Conservation (phyloP, 2,113 vertebrate species). For the Mus musculus region DNA sequence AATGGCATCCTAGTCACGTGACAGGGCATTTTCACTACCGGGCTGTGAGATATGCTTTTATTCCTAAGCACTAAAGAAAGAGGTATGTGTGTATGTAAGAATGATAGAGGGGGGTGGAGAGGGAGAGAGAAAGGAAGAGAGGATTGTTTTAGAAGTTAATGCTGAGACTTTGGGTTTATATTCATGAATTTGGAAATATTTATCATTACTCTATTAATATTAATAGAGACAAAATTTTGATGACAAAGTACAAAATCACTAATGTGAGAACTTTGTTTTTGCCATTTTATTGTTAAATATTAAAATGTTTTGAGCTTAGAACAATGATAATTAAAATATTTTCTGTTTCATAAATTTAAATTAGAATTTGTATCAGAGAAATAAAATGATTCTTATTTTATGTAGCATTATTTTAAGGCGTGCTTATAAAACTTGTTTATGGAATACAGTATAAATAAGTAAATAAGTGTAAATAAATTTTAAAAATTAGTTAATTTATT, state of each 20-base stretch:
- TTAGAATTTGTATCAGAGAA: neutral
- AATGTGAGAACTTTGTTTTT: slow-evolving; percentile 31
- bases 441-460: neutral
- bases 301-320: slow-evolving; percentile 27
- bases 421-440: neutral
- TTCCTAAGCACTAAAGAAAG: slow-evolving; percentile 73
- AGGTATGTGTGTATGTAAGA: neutral
- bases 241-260: neutral
- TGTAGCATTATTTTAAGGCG: slow-evolving; percentile 29
- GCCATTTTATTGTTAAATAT: neutral
- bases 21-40: slow-evolving; percentile 71
- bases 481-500: no score
- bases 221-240: slow-evolving; percentile 42
- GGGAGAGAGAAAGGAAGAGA: neutral
- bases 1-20: slow-evolving; percentile 61
- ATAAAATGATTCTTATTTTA: neutral
- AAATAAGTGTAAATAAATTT: neutral
- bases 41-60: slow-evolving; percentile 48
- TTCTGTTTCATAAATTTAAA: slow-evolving; percentile 47
- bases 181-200: slow-evolving; percentile 12
- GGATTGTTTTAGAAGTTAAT: slow-evolving; percentile 37
- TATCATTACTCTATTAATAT: slow-evolving; percentile 22
- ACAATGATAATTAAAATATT: neutral
- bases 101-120: neutral
- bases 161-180: slow-evolving; percentile 17